Evolutionary conservation across 2,797 vertebrate species (phyloP).

Genomic region (Argyrosomus regius): DNA sequence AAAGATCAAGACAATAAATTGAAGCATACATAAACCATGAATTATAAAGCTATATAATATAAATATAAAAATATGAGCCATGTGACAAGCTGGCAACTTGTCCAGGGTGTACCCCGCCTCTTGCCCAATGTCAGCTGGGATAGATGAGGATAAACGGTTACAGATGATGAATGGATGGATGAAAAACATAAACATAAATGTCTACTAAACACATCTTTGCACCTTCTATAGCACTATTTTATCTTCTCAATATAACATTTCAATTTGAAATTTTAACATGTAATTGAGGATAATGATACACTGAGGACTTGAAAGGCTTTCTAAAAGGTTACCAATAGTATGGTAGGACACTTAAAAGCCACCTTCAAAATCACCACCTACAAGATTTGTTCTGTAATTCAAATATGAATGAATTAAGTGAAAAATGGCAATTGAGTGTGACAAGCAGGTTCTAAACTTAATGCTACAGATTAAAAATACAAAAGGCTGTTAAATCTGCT

Average conservation of each 20-base stretch:
- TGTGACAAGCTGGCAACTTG: background rate
- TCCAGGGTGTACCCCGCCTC: no score
- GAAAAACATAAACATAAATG: background rate
- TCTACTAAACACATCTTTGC: background rate
- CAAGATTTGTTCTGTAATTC: background rate
- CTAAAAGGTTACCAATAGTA: conserved; percentile 1
- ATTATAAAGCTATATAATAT: background rate
- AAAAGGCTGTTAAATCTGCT: no score
- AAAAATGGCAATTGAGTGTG: background rate
- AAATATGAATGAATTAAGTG: background rate
- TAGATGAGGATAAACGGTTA: no score
- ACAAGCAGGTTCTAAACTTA: background rate
- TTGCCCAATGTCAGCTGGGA: no score
- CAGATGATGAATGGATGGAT: no score
- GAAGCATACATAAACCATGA: background rate
- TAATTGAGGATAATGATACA: background rate
- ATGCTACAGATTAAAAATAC: no score
- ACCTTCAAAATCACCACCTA: background rate
- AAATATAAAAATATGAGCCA: background rate
- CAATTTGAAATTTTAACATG: background rate
- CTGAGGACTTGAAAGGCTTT: background rate
- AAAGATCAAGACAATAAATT: background rate
- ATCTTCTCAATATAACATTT: background rate
- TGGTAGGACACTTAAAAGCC: background rate
- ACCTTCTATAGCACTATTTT: background rate